Evolutionary conservation across 2,888 invertebrate species (phyloP), one percentile per base, ranked within the genome.

Genomic region (Acanthosepion lycidas): DNA sequence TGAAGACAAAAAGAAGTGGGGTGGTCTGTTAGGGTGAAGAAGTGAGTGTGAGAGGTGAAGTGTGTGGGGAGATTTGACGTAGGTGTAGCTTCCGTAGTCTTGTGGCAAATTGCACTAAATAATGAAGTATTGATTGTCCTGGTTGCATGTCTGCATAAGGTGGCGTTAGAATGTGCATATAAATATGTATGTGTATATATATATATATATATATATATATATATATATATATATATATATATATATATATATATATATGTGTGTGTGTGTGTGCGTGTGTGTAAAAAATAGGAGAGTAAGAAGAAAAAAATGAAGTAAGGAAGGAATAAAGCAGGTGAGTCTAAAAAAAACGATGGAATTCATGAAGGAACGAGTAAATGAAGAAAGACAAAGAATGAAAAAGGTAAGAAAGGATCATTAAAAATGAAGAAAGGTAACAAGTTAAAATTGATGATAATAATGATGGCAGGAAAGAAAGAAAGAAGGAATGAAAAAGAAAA

Each of bases 41-140:
- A 59, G n/a, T n/a, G n/a, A 33, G 78, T 78, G n/a, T 78, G 78
- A 78, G 33, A 78, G n/a, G 78, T n/a, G 78, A 78, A 78, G 15
- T n/a, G 78, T n/a, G n/a, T n/a, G 78, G 78, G n/a, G n/a, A 33
- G n/a, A 78, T 78, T 78, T 33, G 18, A 78, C n/a, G 78, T 78
- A 78, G 78, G 78, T 78, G 78, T 78, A 78, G 78, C n/a, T 78
- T 78, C 78, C 78, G 78, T 78, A 78, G 78, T 78, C 78, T 78
- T 78, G 78, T 78, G 33, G 78, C n/a, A 78, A 78, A 78, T 78
- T 78, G 78, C 78, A 78, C 78, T 78, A 78, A 78, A 78, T 78
- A 78, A 78, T 78, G 78, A 78, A 78, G 78, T 78, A 78, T 78
- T 78, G 78, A 78, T 78, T 78, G 78, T 78, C 78, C 78, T 78